phyloP scores from a whole-genome alignment of 1,140 invertebrate species.

The Drosophila tropicalis region DNA sequence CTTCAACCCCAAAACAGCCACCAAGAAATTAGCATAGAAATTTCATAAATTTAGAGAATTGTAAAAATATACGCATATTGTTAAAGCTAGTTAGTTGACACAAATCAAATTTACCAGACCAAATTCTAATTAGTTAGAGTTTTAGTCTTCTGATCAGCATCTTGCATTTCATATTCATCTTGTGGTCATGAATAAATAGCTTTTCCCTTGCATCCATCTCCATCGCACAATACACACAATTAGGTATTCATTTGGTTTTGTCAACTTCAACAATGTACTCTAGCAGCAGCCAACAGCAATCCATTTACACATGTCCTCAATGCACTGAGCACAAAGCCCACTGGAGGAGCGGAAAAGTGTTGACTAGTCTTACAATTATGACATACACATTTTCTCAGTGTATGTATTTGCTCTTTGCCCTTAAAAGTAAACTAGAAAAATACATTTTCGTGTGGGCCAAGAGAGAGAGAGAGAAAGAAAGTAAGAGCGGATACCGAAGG shows the following conservation, averaged over 20 bases:
- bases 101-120: background rate
- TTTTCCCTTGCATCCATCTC: too few relatives aligned
- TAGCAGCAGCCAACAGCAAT: background rate
- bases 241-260: too few relatives aligned
- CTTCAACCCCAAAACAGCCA: too few relatives aligned
- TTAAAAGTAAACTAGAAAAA: slow-evolving; percentile 64
- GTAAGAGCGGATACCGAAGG: background rate
- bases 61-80: too few relatives aligned
- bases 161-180: too few relatives aligned
- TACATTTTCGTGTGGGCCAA: slow-evolving; percentile 53
- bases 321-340: too few relatives aligned
- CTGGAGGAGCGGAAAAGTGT: too few relatives aligned
- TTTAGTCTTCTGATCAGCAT: background rate
- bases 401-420: background rate
- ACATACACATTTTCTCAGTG: slow-evolving; percentile 14
- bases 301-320: slow-evolving; percentile 21
- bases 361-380: too few relatives aligned
- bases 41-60: slow-evolving; percentile 53
- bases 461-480: slow-evolving; percentile 11
- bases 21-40: slow-evolving; percentile 19
- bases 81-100: background rate
- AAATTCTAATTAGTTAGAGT: background rate
- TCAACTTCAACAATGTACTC: too few relatives aligned
- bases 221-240: too few relatives aligned
- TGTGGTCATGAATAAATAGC: too few relatives aligned